Conservation (phyloP, 2,888 invertebrate species). For the Drosophila buzzatii region DNA sequence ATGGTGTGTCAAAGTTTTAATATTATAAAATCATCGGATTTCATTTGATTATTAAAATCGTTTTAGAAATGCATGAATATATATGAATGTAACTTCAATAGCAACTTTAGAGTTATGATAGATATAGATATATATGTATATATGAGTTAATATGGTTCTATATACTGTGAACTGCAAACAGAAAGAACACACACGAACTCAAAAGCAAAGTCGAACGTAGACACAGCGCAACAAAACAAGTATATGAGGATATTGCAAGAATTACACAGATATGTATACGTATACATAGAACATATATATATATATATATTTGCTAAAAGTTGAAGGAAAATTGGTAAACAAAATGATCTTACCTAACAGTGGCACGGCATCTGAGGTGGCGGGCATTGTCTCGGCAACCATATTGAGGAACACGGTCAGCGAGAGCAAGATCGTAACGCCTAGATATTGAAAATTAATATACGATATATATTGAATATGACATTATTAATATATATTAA, state of each 20-base stretch:
- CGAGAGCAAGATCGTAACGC: conserved; percentile 98
- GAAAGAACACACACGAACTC: conserved; percentile 52
- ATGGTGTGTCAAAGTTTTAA: conserved; percentile 84
- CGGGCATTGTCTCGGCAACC: conserved; percentile 99
- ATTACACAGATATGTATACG: conserved; percentile 25
- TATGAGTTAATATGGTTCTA: conserved; percentile 15
- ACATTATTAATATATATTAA: no score
- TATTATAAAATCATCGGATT: conserved; percentile 84
- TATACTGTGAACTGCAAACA: conserved; percentile 35
- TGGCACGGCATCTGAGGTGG: conserved; percentile 97
- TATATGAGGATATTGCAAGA: conserved; percentile 39
- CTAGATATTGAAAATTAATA: conserved; percentile 85
- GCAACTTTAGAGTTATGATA: conserved; percentile 47
- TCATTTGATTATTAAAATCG: conserved; percentile 71
- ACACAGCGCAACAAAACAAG: conserved; percentile 42
- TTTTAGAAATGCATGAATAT: conserved; percentile 77
- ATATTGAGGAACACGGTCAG: conserved; percentile 99
- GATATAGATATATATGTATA: conserved; percentile 9
- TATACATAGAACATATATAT: conserved; percentile 28
- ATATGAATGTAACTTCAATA: conserved; percentile 62
- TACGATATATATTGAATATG: background rate
- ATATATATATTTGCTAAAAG: conserved; percentile 34
- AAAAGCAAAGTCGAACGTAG: conserved; percentile 39
- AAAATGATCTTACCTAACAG: conserved; percentile 88
- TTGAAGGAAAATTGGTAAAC: conserved; percentile 63